Evolutionary conservation across 2,797 vertebrate genomes (phyloP).

Genomic region (Lateolabrax maculatus): DNA sequence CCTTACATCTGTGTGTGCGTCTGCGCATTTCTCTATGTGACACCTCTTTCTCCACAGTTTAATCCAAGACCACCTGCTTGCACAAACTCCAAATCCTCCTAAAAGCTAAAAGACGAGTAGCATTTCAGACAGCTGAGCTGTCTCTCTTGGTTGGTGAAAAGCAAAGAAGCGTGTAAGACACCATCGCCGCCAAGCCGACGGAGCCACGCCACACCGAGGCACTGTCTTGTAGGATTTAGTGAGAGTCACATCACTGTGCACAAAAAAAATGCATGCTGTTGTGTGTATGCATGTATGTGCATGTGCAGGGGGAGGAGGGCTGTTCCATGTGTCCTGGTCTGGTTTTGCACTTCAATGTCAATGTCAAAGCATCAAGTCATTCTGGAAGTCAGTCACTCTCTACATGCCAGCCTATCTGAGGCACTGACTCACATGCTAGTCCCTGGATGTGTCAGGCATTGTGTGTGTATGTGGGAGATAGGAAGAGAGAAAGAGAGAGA

Average conservation of each 20-base stretch:
- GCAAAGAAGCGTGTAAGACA: constrained; percentile 47
- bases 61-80: constrained; percentile 65
- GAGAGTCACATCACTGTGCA: constrained; percentile 50
- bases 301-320: background rate
- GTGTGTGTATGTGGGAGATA: constrained; percentile 36
- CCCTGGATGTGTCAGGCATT: constrained; percentile 54
- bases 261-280: constrained; percentile 23
- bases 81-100: constrained; percentile 58
- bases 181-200: constrained; percentile 31
- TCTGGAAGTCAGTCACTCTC: constrained; percentile 59
- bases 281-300: constrained; percentile 25
- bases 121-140: constrained; percentile 44
- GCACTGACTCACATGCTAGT: constrained; percentile 59
- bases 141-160: constrained; percentile 41
- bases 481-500: background rate
- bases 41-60: constrained; percentile 50
- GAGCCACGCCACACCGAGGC: constrained; percentile 34
- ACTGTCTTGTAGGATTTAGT: constrained; percentile 64
- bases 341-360: constrained; percentile 59
- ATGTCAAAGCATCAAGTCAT: constrained; percentile 64
- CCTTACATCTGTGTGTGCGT: constrained; percentile 21
- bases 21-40: constrained; percentile 19
- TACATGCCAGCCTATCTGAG: constrained; percentile 46
- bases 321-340: constrained; percentile 37
- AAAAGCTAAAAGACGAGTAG: constrained; percentile 59